A percentile compares a stretch with the other conserved stretches of the same genome.
phyloP scores from a whole-genome alignment of 2,113 vertebrate species.

The Calypte anna region DNA sequence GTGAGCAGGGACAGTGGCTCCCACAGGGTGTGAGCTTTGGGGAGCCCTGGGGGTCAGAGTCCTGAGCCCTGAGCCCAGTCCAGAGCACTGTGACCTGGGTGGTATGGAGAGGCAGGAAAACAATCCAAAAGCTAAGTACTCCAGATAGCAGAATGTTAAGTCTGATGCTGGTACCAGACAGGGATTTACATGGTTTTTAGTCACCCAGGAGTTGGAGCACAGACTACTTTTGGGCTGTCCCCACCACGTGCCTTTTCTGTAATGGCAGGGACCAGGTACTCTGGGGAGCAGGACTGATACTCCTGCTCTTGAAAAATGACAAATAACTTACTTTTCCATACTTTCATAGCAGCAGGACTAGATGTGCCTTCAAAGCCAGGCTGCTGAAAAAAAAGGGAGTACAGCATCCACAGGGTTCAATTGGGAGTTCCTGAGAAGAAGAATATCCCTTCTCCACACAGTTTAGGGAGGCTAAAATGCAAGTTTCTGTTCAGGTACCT shows the following conservation, averaged over 20 bases:
- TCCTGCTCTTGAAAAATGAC: background rate
- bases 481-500: background rate
- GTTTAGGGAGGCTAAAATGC: background rate
- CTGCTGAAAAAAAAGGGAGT: background rate
- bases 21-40: accelerated
- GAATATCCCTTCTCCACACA: background rate
- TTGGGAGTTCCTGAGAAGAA: background rate
- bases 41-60: background rate
- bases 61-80: accelerated
- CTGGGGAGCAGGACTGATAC: background rate
- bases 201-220: background rate
- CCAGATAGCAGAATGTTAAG: background rate
- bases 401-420: background rate
- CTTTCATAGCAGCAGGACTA: background rate
- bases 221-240: background rate
- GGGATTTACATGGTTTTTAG: background rate
- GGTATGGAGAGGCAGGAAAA: background rate
- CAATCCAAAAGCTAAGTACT: background rate
- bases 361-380: background rate
- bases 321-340: background rate
- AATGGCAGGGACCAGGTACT: background rate
- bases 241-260: background rate
- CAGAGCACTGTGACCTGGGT: accelerated
- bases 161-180: background rate
- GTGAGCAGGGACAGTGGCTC: background rate